These are phyloP conservation scores for Sceloporus tristichus DNA, from an alignment of 2,113 vertebrate genomes.

Conservation along the genomic window DNA sequence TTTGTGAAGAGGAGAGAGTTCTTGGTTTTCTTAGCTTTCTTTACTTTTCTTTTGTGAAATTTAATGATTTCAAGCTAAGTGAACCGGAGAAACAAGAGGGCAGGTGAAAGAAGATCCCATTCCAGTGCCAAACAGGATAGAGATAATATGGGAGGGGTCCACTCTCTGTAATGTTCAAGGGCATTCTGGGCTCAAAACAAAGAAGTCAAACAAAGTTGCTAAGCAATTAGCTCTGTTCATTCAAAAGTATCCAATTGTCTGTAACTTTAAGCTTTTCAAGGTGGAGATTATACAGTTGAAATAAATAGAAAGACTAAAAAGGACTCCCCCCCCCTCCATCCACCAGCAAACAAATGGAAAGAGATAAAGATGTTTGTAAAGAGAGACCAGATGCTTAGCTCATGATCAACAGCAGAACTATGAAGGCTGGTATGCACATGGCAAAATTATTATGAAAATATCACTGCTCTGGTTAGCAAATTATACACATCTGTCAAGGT, in stretches of 20 bases:
- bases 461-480: not conserved
- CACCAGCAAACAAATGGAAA: slow-evolving; percentile 13
- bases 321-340: no score
- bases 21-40: not conserved
- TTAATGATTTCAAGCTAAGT: not conserved
- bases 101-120: slow-evolving; percentile 26
- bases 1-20: not conserved
- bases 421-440: not conserved
- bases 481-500: not conserved
- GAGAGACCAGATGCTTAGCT: not conserved
- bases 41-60: not conserved
- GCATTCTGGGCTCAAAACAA: slow-evolving; percentile 17
- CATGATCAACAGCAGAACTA: not conserved
- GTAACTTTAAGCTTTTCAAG: slow-evolving; percentile 37
- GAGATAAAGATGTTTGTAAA: not conserved
- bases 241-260: slow-evolving; percentile 32
- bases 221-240: slow-evolving; percentile 30
- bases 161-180: slow-evolving; percentile 13
- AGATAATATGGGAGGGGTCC: slow-evolving; percentile 3
- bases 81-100: not conserved
- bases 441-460: not conserved
- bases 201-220: slow-evolving; percentile 19
- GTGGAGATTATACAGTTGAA: no score
- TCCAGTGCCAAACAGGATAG: not conserved
- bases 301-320: no score